Base-by-base conservation (phyloP, 2,113 vertebrate genomes). In the Psittacula cyanocephala region DNA sequence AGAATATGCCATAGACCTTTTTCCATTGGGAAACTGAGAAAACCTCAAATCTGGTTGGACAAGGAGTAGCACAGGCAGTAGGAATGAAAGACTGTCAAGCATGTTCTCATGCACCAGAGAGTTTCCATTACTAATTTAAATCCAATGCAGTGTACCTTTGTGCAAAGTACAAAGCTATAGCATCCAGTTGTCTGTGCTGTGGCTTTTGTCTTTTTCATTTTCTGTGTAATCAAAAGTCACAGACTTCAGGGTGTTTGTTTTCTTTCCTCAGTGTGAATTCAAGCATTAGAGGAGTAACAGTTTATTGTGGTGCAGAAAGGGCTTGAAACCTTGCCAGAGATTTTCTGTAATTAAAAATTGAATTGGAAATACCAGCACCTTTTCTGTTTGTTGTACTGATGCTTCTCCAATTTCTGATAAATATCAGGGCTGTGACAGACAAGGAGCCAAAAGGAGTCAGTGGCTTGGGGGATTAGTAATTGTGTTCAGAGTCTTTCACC, bases 261-360 rank as follows among this genome's bases (percentile, higher is more conserved):
- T 93, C 70, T 81, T 87, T 91, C 37, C 85, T 81, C 52, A 41
- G 17, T 75, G 83, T 46, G 13, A 96, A 63, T 69, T 88, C 43
- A 44, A 87, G 31, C 68, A 44, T 28, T 96, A 78, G 81, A 95
- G 50, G 44, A 92, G 71, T 89, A 95, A 84, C 68, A 68, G 49
- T 91, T 77, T 93, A 82, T 89, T 95, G 78, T 17, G 39, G 91
- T 6, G 10, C 88, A 96, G 91, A 95, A 76, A 72, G 81, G 78
- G 33, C 81, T 95, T 96, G 97, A 95, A 94, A 90, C 16, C 53
- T 88, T 95, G 87, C 92, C 93, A 95, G 75, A 68, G 52, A 65
- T 94, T 94, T 91, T 85, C 77, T 96, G 59, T 92, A 96, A 97
- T 97, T 97, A 96, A 96, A 94, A 96, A 89, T 71, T 23, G 88